Percentiles rank a stretch among this genome's conserved stretches.
Conservation (phyloP, 2,113 vertebrate species). For the Actenoides hombroni region DNA sequence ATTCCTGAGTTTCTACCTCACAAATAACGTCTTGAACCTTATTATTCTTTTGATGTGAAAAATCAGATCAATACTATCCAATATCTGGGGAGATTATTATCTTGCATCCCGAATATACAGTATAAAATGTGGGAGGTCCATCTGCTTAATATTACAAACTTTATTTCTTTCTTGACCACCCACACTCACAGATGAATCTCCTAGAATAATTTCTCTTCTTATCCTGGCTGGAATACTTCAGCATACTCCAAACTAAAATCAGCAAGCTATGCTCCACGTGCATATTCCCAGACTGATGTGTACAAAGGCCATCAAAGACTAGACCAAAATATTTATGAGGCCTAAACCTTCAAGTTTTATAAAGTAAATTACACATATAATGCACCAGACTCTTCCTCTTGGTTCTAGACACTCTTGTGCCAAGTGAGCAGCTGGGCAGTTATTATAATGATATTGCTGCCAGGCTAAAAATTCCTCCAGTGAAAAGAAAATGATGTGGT, state of each 20-base stretch:
- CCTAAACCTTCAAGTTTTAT: not conserved
- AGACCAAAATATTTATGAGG: slow-evolving; percentile 35
- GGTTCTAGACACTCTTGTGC: not conserved
- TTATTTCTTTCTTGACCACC: slow-evolving; percentile 24
- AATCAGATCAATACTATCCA: not conserved
- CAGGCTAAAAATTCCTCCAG: slow-evolving; percentile 43
- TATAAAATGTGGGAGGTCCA: slow-evolving; percentile 5
- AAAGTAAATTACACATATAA: slow-evolving; percentile 2
- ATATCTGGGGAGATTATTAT: not conserved
- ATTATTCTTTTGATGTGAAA: not conserved
- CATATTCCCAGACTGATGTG: not conserved
- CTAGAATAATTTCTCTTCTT: not conserved
- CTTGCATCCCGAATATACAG: not conserved
- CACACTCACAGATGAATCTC: slow-evolving; percentile 8
- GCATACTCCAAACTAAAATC: not conserved
- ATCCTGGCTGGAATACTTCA: not conserved
- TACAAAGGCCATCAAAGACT: slow-evolving; percentile 18
- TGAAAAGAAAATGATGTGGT: slow-evolving; percentile 34
- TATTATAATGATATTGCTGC: slow-evolving; percentile 23
- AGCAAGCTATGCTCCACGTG: not conserved
- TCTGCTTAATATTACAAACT: not conserved
- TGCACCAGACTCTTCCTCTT: not conserved
- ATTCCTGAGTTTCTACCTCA: not conserved
- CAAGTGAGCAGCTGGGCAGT: slow-evolving; percentile 55
- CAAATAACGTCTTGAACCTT: not conserved